Evolutionary conservation across 1,140 invertebrate species (phyloP), one percentile per base, ranked within the genome.

Genomic region (Drosophila erecta): DNA sequence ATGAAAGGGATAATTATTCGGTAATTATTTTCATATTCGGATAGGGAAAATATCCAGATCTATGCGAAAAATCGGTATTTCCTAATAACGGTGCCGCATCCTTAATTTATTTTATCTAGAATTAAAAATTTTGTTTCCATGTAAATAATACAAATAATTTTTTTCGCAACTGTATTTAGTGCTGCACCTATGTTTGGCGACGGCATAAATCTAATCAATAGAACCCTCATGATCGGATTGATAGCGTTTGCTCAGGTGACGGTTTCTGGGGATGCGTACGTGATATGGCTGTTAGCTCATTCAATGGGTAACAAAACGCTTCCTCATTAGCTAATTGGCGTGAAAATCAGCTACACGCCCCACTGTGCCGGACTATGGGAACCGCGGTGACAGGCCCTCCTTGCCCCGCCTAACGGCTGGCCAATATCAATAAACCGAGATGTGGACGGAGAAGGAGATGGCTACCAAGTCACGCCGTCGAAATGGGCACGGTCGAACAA

Each of bases 301-400:
- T 41, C 27, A 41, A 43, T 76, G 54, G 67, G 55, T n/a, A 33
- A 62, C 35, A 56, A 76, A 87, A 59, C 58, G 59, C 67, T 87
- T 87, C 83, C 83, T 83, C 76, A 81, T 87, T 89, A 77, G 75
- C 83, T 87, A 87, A 89, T 89, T 87, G 76, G 65, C 85, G 79
- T 89, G 79, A 89, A 87, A 76, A 73, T 59, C 37, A 47, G 61
- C 71, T 59, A 57, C 59, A 46, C 51, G 35, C 24, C 47, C 79
- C 84, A 87, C 83, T 89, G 83, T 79, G 66, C 79, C 47, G 50
- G 43, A 14, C 27, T 49, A 55, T 67, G 72, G 79, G 81, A 85
- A 84, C 62, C 65, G 41, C 44, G 24, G 6, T 22, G 54, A 38
- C 54, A 20, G 55, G 24, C n/a, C 33, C 40, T 11, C 33, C 20